Evolutionary conservation across 2,888 invertebrate genomes (phyloP), one percentile per base, ranked within the genome.

Genomic region (Achlya flavicornis): DNA sequence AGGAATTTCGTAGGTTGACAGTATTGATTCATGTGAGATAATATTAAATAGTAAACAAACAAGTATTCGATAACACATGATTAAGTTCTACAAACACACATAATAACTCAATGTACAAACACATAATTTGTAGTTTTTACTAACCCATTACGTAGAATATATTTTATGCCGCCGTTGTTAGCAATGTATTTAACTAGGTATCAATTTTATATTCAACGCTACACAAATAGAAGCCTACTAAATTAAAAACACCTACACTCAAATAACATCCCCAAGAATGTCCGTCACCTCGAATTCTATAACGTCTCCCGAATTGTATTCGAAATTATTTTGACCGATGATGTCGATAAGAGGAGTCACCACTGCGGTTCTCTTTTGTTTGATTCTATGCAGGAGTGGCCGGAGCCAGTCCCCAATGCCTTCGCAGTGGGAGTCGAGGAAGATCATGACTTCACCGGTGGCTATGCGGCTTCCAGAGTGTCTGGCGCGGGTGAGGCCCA

Each of bases 261-360:
- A 53, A 26, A 38, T 19, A 41, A 41, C 12, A 46, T 26, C 48
- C 32, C 19, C 32, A 62, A 57, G 12, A 38, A 61, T 14, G 32
- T 46, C 16, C 14, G 6, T 61, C 76, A 89, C 90, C 90, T 90
- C 83, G 58, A 88, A 82, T 3, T 75, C 62, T 3, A 19, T 7
- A 1, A 59, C 12, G 26, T 74, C 61, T n/a, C 84, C 88, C 0
- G 74, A 46, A 19, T 83, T 65, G 63, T 86, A 91, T 60, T 66
- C 19, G 4, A 98, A 92, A 6, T 95, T 96, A 69, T 95, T 94
- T 69, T 96, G 70, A 83, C 97, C 96, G 73, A 99, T 97, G 48
- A 97, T 96, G 91, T 99, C 99, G 72, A 99, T 99, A 66, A 98
- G 96, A 1, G 99, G 99, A 66, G 98, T 97, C 62, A 98, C 91